Evolutionary conservation across 2,113 vertebrate genomes (phyloP).

Genomic region (Odontesthes bonariensis): DNA sequence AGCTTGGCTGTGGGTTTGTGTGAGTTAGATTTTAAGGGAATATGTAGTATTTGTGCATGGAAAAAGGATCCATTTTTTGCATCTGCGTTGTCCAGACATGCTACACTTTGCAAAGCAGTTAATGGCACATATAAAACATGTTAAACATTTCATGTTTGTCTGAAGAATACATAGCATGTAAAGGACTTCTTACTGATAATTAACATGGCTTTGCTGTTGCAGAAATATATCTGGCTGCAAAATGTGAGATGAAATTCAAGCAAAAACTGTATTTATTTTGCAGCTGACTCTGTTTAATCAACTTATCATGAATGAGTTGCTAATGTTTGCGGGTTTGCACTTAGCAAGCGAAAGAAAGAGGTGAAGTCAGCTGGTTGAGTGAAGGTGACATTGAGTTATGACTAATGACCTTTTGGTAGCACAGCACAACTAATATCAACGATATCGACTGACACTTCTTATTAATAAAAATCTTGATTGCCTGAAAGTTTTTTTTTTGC

Average conservation of each 20-base stretch:
- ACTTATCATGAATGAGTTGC: neutral
- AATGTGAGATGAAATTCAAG: neutral
- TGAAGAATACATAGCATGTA: too few species aligned
- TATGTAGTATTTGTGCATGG: neutral
- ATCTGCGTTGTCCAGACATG: accelerated
- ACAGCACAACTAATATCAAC: slow-evolving; percentile 14
- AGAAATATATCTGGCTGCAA: neutral
- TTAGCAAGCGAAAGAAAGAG: neutral
- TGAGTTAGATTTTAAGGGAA: neutral
- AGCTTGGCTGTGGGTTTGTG: neutral
- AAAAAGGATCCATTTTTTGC: neutral
- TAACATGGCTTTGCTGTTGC: neutral
- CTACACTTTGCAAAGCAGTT: neutral
- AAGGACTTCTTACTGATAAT: neutral
- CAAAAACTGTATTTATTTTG: neutral
- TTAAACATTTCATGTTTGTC: neutral
- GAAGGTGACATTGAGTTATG: slow-evolving; percentile 81
- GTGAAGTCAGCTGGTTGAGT: slow-evolving; percentile 32
- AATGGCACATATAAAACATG: neutral
- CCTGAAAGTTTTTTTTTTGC: neutral
- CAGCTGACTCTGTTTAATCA: neutral
- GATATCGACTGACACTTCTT: neutral
- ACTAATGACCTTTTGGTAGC: slow-evolving; percentile 62
- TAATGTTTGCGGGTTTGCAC: neutral
- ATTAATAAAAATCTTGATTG: neutral